Evolutionary conservation across 1,140 invertebrate species (phyloP).

Genomic region (Aethina tumida): DNA sequence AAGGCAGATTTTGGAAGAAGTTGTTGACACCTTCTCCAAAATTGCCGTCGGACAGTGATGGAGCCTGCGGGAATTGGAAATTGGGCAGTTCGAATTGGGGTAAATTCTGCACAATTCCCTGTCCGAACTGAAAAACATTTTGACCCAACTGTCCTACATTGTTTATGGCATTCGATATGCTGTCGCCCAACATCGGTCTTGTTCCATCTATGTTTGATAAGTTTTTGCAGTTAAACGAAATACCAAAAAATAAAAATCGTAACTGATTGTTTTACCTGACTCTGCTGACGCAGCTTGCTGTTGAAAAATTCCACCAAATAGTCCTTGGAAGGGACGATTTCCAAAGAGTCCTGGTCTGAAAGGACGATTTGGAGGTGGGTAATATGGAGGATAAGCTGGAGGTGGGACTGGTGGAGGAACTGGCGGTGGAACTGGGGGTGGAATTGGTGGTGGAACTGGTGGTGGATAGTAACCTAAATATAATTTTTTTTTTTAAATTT

Average conservation of each 20-base stretch:
- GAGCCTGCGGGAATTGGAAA: conserved; percentile 5
- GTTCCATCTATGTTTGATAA: background rate
- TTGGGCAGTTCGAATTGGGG: background rate
- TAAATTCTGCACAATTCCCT: background rate
- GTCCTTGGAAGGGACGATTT: background rate
- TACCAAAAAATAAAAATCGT: no score
- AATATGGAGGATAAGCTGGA: background rate
- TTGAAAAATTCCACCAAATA: background rate
- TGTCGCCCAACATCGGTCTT: background rate
- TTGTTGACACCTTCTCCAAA: conserved; percentile 6
- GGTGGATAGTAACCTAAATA: no score
- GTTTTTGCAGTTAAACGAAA: no score
- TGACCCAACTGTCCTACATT: conserved; percentile 1
- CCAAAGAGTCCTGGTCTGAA: no score
- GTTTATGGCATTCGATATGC: no score
- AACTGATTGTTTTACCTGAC: no score
- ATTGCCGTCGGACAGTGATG: conserved; percentile 4
- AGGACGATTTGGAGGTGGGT: background rate
- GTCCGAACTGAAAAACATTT: conserved; percentile 2
- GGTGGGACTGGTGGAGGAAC: no score
- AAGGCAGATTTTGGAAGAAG: conserved; percentile 7
- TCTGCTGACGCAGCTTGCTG: conserved; percentile 1
- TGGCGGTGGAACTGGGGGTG: no score
- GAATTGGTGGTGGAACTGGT: no score
- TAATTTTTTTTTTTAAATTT: background rate